phyloP scores from a whole-genome alignment of 2,888 invertebrate species.

The Biston betularia region DNA sequence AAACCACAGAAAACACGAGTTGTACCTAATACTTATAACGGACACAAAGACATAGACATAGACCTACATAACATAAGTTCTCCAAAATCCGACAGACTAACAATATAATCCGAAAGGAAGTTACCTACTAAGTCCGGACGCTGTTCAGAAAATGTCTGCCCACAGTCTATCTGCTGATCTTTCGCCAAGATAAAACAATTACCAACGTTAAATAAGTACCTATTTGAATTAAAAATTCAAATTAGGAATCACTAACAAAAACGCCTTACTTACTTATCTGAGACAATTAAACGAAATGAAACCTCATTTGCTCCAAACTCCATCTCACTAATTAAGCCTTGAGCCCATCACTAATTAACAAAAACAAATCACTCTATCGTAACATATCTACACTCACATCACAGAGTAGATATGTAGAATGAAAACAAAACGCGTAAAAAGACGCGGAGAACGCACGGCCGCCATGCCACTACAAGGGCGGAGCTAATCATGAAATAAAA shows the following conservation, averaged over 20 bases:
- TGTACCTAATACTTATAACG: no score
- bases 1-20: no score
- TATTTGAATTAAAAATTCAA: background rate
- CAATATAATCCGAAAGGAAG: no score
- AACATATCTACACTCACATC: slow-evolving; percentile 38
- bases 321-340: slow-evolving; percentile 34
- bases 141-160: no score
- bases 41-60: no score
- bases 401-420: slow-evolving; percentile 30
- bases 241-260: slow-evolving; percentile 10
- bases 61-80: no score
- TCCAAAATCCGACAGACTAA: no score
- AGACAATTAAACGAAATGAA: background rate
- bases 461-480: slow-evolving; percentile 81
- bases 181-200: no score
- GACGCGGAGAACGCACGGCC: slow-evolving; percentile 56
- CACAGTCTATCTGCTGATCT: no score
- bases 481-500: slow-evolving; percentile 71
- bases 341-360: slow-evolving; percentile 33
- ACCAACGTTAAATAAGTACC: no score
- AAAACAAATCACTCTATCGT: slow-evolving; percentile 36
- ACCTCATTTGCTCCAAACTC: background rate
- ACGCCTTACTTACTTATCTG: background rate
- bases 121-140: no score
- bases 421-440: slow-evolving; percentile 38